Percentiles rank a stretch among this genome's conserved stretches.
phyloP scores from a whole-genome alignment of 2,797 vertebrate genomes.

The Mus caroli region DNA sequence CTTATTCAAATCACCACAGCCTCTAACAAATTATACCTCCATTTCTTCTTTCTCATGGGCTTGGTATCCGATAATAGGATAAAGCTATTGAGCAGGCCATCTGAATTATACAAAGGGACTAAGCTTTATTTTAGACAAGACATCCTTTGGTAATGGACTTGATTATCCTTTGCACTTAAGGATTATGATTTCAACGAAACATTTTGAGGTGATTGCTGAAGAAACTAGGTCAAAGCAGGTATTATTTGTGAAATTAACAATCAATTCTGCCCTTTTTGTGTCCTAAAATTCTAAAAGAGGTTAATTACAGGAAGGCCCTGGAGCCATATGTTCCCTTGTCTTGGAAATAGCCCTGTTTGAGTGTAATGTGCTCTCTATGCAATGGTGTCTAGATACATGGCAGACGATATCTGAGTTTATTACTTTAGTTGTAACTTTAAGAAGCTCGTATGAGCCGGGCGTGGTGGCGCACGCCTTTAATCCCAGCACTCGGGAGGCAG shows the following conservation, averaged over 20 bases:
- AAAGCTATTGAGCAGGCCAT: background rate
- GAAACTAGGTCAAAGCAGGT: slow-evolving; percentile 73
- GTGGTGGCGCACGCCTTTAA: too few relatives aligned
- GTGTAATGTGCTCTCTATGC: slow-evolving; percentile 41
- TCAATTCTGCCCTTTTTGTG: slow-evolving; percentile 65
- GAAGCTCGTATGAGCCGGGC: too few relatives aligned
- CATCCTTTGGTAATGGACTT: slow-evolving; percentile 51
- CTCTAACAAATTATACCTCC: background rate
- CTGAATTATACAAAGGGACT: slow-evolving; percentile 39
- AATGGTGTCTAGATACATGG: background rate
- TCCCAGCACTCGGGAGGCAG: too few relatives aligned
- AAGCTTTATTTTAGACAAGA: slow-evolving; percentile 49
- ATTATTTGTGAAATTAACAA: slow-evolving; percentile 75
- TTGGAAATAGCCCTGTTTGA: slow-evolving; percentile 68
- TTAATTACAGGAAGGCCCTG: slow-evolving; percentile 76
- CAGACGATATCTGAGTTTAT: slow-evolving; percentile 31
- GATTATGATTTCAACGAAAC: slow-evolving; percentile 65
- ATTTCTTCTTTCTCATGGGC: slow-evolving; percentile 18
- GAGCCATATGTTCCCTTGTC: slow-evolving; percentile 69
- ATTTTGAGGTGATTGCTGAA: slow-evolving; percentile 68
- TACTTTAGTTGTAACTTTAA: slow-evolving; percentile 60
- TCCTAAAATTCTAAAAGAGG: slow-evolving; percentile 75
- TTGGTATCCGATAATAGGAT: slow-evolving; percentile 28
- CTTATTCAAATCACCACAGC: background rate
- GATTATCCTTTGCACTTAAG: slow-evolving; percentile 62